Evolutionary conservation across 2,797 vertebrate genomes (phyloP).

Genomic region (Sebastes jordani): DNA sequence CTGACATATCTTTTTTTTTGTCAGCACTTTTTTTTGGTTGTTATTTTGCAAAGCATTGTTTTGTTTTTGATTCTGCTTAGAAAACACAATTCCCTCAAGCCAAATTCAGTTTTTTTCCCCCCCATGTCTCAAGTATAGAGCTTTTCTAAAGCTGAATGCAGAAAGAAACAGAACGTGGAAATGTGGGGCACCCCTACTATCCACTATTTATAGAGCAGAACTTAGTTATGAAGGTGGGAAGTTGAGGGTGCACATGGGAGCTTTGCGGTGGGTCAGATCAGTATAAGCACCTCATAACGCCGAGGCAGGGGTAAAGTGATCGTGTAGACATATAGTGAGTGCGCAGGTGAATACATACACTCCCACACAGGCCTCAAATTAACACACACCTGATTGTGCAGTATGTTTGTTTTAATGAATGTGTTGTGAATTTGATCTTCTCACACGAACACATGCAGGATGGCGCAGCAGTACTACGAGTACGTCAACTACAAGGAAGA

Average conservation of each 20-base stretch:
- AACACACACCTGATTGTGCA: neutral
- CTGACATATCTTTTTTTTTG: neutral
- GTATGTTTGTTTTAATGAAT: neutral
- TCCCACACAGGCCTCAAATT: neutral
- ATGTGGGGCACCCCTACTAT: neutral
- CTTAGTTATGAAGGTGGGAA: neutral
- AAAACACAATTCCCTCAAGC: neutral
- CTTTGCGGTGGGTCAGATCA: neutral
- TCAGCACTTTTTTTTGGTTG: neutral
- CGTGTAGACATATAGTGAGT: neutral
- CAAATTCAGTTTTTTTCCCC: no score
- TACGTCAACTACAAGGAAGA: conserved; percentile 90
- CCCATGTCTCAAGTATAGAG: neutral
- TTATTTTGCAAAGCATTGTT: neutral
- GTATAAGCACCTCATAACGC: neutral
- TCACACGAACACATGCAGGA: conserved; percentile 76
- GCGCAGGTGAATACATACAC: neutral
- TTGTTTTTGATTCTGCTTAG: neutral
- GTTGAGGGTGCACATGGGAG: neutral
- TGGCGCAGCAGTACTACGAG: conserved; percentile 97
- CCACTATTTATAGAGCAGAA: neutral
- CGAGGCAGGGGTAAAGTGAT: neutral
- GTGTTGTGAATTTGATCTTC: neutral
- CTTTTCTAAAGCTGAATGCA: neutral
- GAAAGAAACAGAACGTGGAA: neutral